Conservation (phyloP, 2,888 invertebrate species). For the Ectemnius lituratus region DNA sequence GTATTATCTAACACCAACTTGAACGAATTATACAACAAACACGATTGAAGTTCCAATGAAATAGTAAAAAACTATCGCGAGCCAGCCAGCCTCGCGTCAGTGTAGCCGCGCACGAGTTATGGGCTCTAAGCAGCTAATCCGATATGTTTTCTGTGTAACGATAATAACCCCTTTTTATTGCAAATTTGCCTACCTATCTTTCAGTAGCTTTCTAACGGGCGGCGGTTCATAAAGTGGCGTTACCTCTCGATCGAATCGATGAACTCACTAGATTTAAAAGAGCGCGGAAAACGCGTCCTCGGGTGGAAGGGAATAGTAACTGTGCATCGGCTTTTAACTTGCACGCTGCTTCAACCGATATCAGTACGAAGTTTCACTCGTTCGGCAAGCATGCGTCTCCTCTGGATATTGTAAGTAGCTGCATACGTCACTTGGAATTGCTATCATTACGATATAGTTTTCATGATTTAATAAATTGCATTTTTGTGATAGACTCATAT, state of each 20-base stretch:
- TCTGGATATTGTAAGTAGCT: slow-evolving; percentile 34
- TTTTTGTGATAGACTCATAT: neutral
- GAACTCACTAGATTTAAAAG: slow-evolving; percentile 15
- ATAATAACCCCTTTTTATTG: too few relatives aligned
- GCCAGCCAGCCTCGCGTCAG: neutral
- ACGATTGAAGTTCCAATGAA: too few relatives aligned
- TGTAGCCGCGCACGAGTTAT: neutral
- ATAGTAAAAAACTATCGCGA: neutral
- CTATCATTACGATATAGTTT: neutral
- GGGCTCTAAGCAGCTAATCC: too few relatives aligned
- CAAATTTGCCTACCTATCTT: too few relatives aligned
- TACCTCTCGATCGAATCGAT: slow-evolving; percentile 14
- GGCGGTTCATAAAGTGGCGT: slow-evolving; percentile 21
- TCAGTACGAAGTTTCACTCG: slow-evolving; percentile 28
- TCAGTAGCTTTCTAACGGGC: slow-evolving; percentile 1
- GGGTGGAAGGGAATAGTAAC: slow-evolving; percentile 11
- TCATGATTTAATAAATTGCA: neutral
- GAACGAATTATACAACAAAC: too few relatives aligned
- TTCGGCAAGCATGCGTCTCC: slow-evolving; percentile 29
- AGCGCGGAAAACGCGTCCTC: neutral
- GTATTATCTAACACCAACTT: too few relatives aligned
- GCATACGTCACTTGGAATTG: neutral
- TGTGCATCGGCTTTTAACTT: slow-evolving; percentile 17
- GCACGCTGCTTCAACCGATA: slow-evolving; percentile 1
- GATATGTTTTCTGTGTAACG: too few relatives aligned